Evolutionary conservation across 2,797 vertebrate genomes (phyloP).

Genomic region (Macroramphosus scolopax): DNA sequence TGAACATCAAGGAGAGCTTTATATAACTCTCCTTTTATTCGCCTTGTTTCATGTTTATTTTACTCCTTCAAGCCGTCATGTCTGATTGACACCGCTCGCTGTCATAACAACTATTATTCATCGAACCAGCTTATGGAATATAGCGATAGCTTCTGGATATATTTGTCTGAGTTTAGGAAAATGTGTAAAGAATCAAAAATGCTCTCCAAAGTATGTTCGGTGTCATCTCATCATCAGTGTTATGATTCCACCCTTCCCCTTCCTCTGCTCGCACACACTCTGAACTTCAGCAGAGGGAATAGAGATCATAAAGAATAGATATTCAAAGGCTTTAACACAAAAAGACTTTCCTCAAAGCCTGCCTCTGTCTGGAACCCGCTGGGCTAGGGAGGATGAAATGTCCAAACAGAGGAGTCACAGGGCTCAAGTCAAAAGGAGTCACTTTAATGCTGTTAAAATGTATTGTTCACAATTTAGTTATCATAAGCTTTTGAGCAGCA

Average conservation of each 20-base stretch:
- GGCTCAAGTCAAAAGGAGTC: conserved; percentile 47
- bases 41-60: conserved; percentile 82
- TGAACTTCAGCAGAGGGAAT: conserved; percentile 79
- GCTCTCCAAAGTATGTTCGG: conserved; percentile 79
- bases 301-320: conserved; percentile 80
- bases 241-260: conserved; percentile 76
- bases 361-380: conserved; percentile 61
- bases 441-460: conserved; percentile 47
- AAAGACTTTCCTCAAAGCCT: conserved; percentile 78
- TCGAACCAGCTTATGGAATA: conserved; percentile 79
- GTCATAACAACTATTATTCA: conserved; percentile 84
- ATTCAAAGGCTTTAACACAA: conserved; percentile 79
- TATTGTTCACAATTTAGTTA: conserved; percentile 49
- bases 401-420: conserved; percentile 66
- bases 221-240: conserved; percentile 79
- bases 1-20: conserved; percentile 83
- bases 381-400: conserved; percentile 67
- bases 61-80: conserved; percentile 77
- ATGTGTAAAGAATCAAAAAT: conserved; percentile 79
- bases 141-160: conserved; percentile 82
- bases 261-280: conserved; percentile 70
- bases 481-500: conserved; percentile 21
- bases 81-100: conserved; percentile 82
- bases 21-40: conserved; percentile 84
- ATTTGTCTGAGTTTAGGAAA: conserved; percentile 83